Evolutionary conservation across 2,888 invertebrate species (phyloP).

Genomic region (Entomobrya proxima): DNA sequence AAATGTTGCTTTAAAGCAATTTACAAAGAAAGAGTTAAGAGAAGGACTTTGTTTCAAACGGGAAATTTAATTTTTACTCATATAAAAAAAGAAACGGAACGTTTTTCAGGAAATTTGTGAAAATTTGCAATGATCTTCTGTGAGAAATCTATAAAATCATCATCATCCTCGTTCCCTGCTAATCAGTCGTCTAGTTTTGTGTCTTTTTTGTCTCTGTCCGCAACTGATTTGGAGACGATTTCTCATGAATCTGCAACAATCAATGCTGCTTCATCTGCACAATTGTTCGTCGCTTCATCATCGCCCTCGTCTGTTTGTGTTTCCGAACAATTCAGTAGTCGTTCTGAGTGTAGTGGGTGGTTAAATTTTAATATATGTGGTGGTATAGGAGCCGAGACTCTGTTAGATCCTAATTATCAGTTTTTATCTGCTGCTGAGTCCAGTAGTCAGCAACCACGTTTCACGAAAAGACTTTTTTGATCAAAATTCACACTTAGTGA

Average conservation of each 20-base stretch:
- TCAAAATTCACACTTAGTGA: constrained; percentile 46
- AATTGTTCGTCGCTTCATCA: constrained; percentile 21
- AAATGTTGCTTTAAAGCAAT: too few relatives aligned
- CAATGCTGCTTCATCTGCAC: constrained; percentile 37
- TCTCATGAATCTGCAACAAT: constrained; percentile 46
- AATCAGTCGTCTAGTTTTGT: background rate
- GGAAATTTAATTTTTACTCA: too few relatives aligned
- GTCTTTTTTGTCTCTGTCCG: background rate
- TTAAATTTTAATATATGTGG: constrained; percentile 59
- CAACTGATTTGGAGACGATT: background rate
- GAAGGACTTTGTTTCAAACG: too few relatives aligned
- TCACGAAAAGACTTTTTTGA: constrained; percentile 59
- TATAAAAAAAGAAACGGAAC: too few relatives aligned
- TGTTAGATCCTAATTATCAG: constrained; percentile 53
- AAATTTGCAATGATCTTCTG: constrained; percentile 60
- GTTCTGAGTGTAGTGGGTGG: constrained; percentile 64
- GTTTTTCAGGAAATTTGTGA: too few relatives aligned
- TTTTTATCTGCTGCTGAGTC: background rate
- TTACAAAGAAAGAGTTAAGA: too few relatives aligned
- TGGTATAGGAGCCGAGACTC: constrained; percentile 52
- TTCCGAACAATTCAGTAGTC: constrained; percentile 54
- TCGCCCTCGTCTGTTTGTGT: constrained; percentile 34
- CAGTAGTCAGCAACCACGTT: background rate
- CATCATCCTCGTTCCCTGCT: constrained; percentile 40
- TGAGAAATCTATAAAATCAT: constrained; percentile 42